A percentile compares a stretch with the other conserved stretches of the same genome.
Conservation (phyloP, 2,113 vertebrate genomes). For the Menura novaehollandiae region DNA sequence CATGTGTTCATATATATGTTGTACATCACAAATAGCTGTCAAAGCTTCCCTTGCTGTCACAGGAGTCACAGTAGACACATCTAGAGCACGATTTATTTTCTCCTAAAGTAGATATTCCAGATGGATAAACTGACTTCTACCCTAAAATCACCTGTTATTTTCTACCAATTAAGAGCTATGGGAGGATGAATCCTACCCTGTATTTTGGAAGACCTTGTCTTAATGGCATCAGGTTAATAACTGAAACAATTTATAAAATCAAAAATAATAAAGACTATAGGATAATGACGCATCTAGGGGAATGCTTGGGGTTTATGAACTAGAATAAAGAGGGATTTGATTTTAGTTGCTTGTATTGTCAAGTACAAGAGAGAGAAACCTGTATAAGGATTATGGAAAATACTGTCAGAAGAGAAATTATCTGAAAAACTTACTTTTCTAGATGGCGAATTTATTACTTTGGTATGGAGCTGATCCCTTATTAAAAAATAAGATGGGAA, state of each 20-base stretch:
- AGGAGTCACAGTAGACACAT: background rate
- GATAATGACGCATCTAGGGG: background rate
- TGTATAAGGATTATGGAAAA: background rate
- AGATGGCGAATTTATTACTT: slow-evolving; percentile 70
- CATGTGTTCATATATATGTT: background rate
- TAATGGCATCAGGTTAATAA: background rate
- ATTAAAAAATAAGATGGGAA: slow-evolving; percentile 56
- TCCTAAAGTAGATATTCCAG: background rate
- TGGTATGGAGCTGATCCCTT: slow-evolving; percentile 70
- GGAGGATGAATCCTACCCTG: background rate
- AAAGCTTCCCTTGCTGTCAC: background rate
- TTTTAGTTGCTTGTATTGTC: background rate
- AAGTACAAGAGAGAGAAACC: background rate
- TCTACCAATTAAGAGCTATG: background rate
- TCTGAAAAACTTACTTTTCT: slow-evolving; percentile 14
- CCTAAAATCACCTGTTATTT: background rate
- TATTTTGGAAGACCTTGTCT: background rate
- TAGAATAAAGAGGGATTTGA: background rate
- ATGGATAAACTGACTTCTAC: background rate
- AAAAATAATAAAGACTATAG: background rate
- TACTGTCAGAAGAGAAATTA: background rate
- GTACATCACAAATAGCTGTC: background rate
- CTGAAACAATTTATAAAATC: background rate
- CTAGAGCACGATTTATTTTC: background rate
- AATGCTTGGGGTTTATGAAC: background rate